Base-by-base conservation (phyloP, 2,797 vertebrate species). In the Crypturellus tataupa region DNA sequence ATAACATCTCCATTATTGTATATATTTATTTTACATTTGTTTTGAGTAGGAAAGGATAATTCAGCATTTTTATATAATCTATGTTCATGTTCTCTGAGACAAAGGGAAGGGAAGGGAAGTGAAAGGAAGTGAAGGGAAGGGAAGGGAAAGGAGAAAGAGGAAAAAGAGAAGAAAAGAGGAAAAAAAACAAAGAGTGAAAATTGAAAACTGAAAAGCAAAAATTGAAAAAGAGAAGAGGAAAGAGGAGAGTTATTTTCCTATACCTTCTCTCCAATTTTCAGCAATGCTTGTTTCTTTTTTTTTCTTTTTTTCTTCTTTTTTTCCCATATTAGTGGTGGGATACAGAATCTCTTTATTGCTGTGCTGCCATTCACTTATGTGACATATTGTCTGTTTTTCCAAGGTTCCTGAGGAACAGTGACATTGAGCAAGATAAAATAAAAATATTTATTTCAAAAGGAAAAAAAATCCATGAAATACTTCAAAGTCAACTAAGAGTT, bases 11-110 rank as follows among this genome's bases (percentile, higher is more conserved):
- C 79, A 42, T 85, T 87, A 92, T 55, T 91, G 62, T 80, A 85
- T 75, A 78, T 85, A 83, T 80, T 80, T 37, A 56, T 85, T 87
- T 75, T 87, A 19, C 53, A 44, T 21, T 82, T 73, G 42, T 87
- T 95, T 80, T 16, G 6, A 81, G 51, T 84, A 93, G 77, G 33
- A 93, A 90, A 46, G 42, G 79, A 75, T 88, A 55, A 46, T 72
- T 90, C 37, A 51, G 40, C 5, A 10, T 39, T 87, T 78, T 65
- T 62, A 33, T 75, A 92, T 93, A 62, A 64, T 91, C 62, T 91
- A 7, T 68, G 44, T 64, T 69, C 33, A 15, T 78, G 37, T 20
- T 64, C 31, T 82, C 46, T 44, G 27, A 68, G 40, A 47, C 12
- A 35, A 37, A 37, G 4, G 9, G 14, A 3, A 24, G 16, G 5